Conservation (phyloP, 1,140 invertebrate genomes). For the Drosophila rufa region DNA sequence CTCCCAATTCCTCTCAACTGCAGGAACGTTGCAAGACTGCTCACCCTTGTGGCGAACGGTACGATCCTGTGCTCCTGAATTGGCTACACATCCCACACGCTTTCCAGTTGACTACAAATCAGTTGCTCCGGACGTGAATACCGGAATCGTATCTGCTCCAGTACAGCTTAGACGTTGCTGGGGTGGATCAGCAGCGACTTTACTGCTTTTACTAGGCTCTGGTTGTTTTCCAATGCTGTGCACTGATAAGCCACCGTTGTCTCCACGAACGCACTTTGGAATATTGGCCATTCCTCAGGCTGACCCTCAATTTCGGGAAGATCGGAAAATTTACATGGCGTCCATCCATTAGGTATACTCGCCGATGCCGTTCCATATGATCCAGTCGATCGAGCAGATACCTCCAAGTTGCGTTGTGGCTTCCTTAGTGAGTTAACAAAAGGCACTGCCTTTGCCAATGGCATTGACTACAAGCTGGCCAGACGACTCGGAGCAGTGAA, state of each 20-base stretch:
- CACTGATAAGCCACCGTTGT: not conserved
- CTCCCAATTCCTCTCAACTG: not conserved
- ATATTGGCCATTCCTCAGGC: slow-evolving; percentile 20
- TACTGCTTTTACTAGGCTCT: slow-evolving; percentile 5
- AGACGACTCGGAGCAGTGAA: no score
- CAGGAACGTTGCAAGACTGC: slow-evolving; percentile 10
- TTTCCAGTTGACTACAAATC: slow-evolving; percentile 16
- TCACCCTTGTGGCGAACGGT: slow-evolving; percentile 8
- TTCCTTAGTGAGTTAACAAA: not conserved
- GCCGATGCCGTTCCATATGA: not conserved
- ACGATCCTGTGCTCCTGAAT: slow-evolving; percentile 9
- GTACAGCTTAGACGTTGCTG: not conserved
- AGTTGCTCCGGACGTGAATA: slow-evolving; percentile 10
- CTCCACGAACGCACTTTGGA: not conserved
- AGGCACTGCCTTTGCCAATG: no score
- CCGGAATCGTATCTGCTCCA: not conserved
- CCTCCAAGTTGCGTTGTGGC: not conserved
- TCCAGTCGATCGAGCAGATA: not conserved
- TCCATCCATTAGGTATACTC: not conserved
- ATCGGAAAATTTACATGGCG: slow-evolving; percentile 2
- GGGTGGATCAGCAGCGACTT: slow-evolving; percentile 12
- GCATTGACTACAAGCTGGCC: no score
- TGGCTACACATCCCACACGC: slow-evolving; percentile 6
- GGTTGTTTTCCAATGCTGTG: slow-evolving; percentile 3
- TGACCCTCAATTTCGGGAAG: slow-evolving; percentile 15